Conservation (phyloP, 2,113 vertebrate genomes). For the Burhinus oedicnemus region DNA sequence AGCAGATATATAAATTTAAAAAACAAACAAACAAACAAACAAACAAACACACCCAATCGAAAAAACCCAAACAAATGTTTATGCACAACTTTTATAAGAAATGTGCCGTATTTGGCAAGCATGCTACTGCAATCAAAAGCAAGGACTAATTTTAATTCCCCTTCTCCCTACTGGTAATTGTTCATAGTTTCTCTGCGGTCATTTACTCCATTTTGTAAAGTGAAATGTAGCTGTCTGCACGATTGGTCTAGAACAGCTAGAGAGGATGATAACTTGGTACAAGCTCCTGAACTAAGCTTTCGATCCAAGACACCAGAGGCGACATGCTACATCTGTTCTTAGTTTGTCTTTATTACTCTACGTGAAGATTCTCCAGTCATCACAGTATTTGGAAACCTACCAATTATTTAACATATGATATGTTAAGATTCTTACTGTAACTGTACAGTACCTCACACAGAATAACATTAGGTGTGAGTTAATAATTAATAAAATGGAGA, state of each 20-base stretch:
- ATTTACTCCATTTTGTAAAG: neutral
- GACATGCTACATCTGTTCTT: neutral
- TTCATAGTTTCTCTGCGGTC: neutral
- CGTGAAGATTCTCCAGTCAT: neutral
- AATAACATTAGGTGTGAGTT: neutral
- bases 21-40: too few relatives aligned
- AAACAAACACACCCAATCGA: accelerated
- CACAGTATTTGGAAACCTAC: neutral
- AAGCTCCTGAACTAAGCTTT: neutral
- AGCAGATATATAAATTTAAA: neutral
- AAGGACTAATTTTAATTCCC: neutral
- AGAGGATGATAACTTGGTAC: neutral
- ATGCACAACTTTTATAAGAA: neutral
- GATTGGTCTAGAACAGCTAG: neutral
- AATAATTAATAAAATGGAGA: neutral
- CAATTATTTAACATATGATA: neutral
- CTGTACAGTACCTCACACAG: neutral
- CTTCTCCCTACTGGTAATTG: neutral
- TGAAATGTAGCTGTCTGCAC: neutral
- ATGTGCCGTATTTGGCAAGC: neutral
- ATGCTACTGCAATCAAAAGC: neutral
- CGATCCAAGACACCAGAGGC: neutral
- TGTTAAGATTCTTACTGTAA: neutral
- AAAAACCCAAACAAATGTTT: accelerated
- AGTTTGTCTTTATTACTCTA: neutral